Percentiles rank a stretch among this genome's conserved stretches.
Evolutionary conservation across 2,113 vertebrate genomes (phyloP).

Genomic region (Zapus hudsonius): DNA sequence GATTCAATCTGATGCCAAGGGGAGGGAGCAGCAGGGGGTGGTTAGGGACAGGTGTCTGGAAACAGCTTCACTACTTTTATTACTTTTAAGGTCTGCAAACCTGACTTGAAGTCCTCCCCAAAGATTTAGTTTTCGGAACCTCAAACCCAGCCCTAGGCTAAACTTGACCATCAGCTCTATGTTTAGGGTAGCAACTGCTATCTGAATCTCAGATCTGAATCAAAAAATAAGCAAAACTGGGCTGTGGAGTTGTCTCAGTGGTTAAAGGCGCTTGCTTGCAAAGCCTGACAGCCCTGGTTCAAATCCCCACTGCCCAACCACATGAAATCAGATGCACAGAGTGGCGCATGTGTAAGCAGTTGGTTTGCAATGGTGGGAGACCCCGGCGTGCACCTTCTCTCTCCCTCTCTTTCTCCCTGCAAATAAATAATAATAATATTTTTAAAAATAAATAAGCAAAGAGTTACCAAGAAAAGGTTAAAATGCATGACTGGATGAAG

Average conservation of each 20-base stretch:
- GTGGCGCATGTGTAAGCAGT: too few species aligned
- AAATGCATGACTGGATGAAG: not conserved
- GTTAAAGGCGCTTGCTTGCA: too few species aligned
- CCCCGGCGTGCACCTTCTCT: too few species aligned
- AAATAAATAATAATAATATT: not conserved
- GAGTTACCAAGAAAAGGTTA: not conserved
- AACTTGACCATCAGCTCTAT: not conserved
- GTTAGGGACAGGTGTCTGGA: not conserved
- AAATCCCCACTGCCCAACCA: too few species aligned
- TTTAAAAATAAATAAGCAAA: not conserved
- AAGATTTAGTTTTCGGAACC: not conserved
- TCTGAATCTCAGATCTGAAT: not conserved
- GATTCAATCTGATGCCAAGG: not conserved
- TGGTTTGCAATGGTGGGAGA: too few species aligned
- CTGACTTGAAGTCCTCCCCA: not conserved
- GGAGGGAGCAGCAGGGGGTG: not conserved
- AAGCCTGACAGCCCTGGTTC: too few species aligned
- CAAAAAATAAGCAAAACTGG: too few species aligned
- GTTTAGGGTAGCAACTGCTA: not conserved
- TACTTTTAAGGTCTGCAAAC: not conserved
- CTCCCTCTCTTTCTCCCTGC: too few species aligned
- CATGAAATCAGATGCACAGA: too few species aligned
- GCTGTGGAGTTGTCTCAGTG: too few species aligned
- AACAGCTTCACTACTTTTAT: not conserved
- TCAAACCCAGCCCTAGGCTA: not conserved